Evolutionary conservation across 2,888 invertebrate genomes (phyloP).

Genomic region (Ferdinandea cuprea): DNA sequence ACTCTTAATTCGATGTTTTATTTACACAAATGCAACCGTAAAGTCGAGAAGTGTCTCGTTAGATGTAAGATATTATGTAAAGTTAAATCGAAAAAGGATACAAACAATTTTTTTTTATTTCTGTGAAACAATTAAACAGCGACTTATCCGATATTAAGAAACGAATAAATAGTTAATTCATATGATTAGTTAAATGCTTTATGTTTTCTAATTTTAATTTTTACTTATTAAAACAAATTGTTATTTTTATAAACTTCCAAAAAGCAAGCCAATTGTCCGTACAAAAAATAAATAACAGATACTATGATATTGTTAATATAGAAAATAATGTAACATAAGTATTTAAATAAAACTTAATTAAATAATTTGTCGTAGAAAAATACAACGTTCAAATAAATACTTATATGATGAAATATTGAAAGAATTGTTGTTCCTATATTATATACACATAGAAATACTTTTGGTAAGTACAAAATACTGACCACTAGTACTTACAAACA

Average conservation of each 20-base stretch:
- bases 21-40: conserved; percentile 17
- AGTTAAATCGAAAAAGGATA: conserved; percentile 2
- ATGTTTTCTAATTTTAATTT: not conserved
- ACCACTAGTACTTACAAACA: too few species aligned
- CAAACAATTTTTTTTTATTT: conserved; percentile 22
- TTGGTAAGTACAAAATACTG: not conserved
- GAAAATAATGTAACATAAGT: conserved; percentile 56
- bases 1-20: conserved; percentile 30
- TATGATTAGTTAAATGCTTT: conserved; percentile 54
- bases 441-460: not conserved
- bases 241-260: conserved; percentile 68
- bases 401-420: conserved; percentile 63
- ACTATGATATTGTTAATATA: conserved; percentile 70
- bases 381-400: conserved; percentile 74
- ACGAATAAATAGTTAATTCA: conserved; percentile 65
- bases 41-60: conserved; percentile 42
- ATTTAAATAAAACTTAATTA: conserved; percentile 69
- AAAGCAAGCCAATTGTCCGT: conserved; percentile 52
- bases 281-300: conserved; percentile 51
- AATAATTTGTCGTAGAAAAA: conserved; percentile 73
- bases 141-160: conserved; percentile 27
- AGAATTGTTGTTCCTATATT: not conserved
- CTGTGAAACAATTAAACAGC: conserved; percentile 44
- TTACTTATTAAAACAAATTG: conserved; percentile 22
- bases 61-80: conserved; percentile 10